Evolutionary conservation across 2,113 vertebrate species (phyloP).

Genomic region (Hipposideros armiger): DNA sequence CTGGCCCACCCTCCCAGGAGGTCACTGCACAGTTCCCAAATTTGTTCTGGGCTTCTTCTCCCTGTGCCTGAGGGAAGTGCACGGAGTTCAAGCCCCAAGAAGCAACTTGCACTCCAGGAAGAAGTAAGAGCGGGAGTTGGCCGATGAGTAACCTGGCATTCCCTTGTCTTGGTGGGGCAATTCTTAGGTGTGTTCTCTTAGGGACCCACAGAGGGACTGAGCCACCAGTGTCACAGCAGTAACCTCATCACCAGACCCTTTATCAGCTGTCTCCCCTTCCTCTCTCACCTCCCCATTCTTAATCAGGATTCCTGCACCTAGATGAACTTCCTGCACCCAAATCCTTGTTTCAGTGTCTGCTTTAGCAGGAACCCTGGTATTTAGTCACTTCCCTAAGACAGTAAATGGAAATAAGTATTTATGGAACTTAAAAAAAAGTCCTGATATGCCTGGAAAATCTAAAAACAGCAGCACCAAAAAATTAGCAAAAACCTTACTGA

Average conservation of each 20-base stretch:
- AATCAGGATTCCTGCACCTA: not conserved
- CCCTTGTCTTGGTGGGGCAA: not conserved
- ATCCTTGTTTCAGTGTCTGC: not conserved
- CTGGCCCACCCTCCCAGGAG: not conserved
- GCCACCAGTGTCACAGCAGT: fast-evolving
- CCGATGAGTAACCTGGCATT: too few relatives aligned
- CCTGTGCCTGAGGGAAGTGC: not conserved
- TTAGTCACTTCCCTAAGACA: not conserved
- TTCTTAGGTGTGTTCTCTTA: not conserved
- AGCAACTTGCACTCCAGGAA: not conserved
- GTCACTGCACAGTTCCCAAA: not conserved
- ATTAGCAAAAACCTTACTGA: not conserved
- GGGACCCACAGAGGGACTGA: not conserved
- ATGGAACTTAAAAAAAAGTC: not conserved
- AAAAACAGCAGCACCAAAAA: not conserved
- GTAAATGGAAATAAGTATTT: not conserved
- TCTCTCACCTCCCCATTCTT: not conserved
- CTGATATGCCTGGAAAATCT: not conserved
- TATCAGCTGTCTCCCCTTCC: not conserved
- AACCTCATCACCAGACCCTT: not conserved
- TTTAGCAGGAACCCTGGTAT: not conserved
- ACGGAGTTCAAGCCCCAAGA: not conserved
- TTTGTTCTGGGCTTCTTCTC: not conserved
- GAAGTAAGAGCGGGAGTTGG: not conserved
- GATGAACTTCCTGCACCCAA: not conserved